Base-by-base conservation (phyloP, 2,888 invertebrate genomes). In the Congeria kusceri region DNA sequence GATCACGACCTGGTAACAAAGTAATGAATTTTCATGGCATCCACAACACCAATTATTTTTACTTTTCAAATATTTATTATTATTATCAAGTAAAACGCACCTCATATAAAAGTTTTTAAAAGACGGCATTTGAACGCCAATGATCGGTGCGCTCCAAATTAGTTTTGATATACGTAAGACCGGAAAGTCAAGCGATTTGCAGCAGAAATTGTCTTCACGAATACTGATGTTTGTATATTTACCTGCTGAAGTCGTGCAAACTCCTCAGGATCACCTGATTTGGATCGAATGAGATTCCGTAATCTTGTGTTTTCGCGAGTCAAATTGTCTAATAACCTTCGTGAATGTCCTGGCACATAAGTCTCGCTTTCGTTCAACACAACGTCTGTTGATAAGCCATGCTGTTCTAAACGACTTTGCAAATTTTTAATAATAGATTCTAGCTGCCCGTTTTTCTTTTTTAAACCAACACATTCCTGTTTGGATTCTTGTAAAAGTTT, bases 271-370 rank as follows among this genome's bases (percentile, higher is more conserved):
- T 88, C 85, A 5, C 77, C 79, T 13, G 73, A 71, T 53, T 74
- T 69, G 1, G 75, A 73, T 56, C 83, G 70, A 18, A 88, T 56
- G 20, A 89, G 46, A 49, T 84, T 86, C 27, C 88, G 72, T 7
- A 91, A 76, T 58, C 91, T 68, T 23, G 88, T 81, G 67, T 91
- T 91, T 81, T 91, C 91, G 59, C 88, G 74, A 0, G 88, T 86
- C 39, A 91, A 70, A 76, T 90, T 90, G 65, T 90, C 90, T 25
- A 91, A 67, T 15, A 89, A 77, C 57, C 87, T 86, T 73, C 89
- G 89, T 49, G 90, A 90, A 18, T 87, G 85, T 13, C 88, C 87
- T 0, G 89, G 90, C 20, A 91, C 77, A 82, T 88, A 90, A 18
- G 86, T 69, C 62, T 91, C 91, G n/a, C 84, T 86, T 57, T 90